Evolutionary conservation across 2,888 invertebrate genomes (phyloP).

Genomic region (Lasioglossum calceatum): DNA sequence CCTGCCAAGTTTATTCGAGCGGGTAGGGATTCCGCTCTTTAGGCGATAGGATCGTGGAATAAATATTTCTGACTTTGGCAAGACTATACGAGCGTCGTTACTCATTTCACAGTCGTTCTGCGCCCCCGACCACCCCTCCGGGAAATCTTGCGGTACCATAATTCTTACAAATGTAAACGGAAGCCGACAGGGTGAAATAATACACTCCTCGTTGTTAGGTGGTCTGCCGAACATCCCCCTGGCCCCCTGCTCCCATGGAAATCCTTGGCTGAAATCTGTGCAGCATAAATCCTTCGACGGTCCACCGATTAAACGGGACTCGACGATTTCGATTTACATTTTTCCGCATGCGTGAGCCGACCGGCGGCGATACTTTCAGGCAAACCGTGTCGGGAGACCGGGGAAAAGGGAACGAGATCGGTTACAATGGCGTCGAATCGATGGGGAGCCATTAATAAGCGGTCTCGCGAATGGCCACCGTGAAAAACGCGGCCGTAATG

Average conservation of each 20-base stretch:
- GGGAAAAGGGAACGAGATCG: background rate
- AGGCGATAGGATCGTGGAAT: conserved; percentile 27
- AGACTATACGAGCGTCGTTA: conserved; percentile 31
- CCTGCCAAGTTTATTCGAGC: conserved; percentile 23
- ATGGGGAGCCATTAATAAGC: background rate
- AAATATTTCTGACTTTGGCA: conserved; percentile 49
- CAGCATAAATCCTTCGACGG: conserved; percentile 37
- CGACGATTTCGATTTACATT: conserved; percentile 44
- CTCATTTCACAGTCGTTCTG: conserved; percentile 38
- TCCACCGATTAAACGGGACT: conserved; percentile 38
- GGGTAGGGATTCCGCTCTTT: conserved; percentile 19
- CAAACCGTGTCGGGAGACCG: background rate
- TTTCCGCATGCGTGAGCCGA: background rate
- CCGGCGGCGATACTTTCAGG: background rate
- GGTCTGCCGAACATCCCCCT: conserved; percentile 2
- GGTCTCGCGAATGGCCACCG: background rate
- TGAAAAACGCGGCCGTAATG: conserved; percentile 8
- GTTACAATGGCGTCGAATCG: background rate
- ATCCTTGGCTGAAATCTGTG: conserved; percentile 8
- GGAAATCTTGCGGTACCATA: conserved; percentile 52
- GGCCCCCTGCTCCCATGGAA: background rate
- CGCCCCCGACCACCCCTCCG: conserved; percentile 14
- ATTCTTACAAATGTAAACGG: conserved; percentile 51
- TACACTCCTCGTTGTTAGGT: conserved; percentile 24
- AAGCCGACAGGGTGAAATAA: conserved; percentile 48